Evolutionary conservation across 2,113 vertebrate genomes (phyloP).

Genomic region (Petrocephalus microphthalmus): DNA sequence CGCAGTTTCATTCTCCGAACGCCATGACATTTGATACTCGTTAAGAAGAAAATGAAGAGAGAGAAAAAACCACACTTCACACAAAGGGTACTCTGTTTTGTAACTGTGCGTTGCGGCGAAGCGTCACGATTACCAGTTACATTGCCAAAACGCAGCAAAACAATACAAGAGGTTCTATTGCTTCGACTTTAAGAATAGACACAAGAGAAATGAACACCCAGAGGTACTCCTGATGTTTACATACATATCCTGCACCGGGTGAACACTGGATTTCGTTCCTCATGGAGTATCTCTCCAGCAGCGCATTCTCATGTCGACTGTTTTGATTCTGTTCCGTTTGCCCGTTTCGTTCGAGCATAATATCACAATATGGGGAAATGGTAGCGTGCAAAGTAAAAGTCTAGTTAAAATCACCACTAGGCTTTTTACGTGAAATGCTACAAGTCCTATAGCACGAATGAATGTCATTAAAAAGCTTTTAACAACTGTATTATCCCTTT

Average conservation of each 20-base stretch:
- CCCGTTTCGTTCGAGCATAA: slow-evolving; percentile 23
- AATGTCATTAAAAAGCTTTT: slow-evolving; percentile 55
- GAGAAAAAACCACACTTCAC: slow-evolving; percentile 29
- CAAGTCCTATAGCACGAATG: slow-evolving; percentile 50
- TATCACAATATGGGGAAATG: slow-evolving; percentile 33
- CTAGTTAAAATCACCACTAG: slow-evolving; percentile 19
- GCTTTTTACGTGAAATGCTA: slow-evolving; percentile 29
- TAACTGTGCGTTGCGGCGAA: slow-evolving; percentile 47
- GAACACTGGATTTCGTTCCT: slow-evolving; percentile 63
- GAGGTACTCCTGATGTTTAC: slow-evolving; percentile 62
- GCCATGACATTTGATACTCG: slow-evolving; percentile 52
- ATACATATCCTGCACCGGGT: slow-evolving; percentile 51
- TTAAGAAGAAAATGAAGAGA: slow-evolving; percentile 29
- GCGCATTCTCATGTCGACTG: slow-evolving; percentile 30
- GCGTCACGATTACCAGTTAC: slow-evolving; percentile 54
- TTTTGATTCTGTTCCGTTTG: slow-evolving; percentile 18
- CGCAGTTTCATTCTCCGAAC: slow-evolving; percentile 52
- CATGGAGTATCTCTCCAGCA: slow-evolving; percentile 36
- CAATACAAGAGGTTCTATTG: slow-evolving; percentile 31
- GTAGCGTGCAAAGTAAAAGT: slow-evolving; percentile 25
- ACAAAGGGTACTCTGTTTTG: slow-evolving; percentile 64
- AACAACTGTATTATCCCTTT: slow-evolving; percentile 41
- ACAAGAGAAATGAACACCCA: slow-evolving; percentile 25
- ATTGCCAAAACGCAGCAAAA: slow-evolving; percentile 52
- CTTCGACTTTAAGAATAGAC: slow-evolving; percentile 28